These are phyloP conservation scores for Gobiocypris rarus DNA, from an alignment of 2,113 vertebrate genomes.

Conservation along the genomic window DNA sequence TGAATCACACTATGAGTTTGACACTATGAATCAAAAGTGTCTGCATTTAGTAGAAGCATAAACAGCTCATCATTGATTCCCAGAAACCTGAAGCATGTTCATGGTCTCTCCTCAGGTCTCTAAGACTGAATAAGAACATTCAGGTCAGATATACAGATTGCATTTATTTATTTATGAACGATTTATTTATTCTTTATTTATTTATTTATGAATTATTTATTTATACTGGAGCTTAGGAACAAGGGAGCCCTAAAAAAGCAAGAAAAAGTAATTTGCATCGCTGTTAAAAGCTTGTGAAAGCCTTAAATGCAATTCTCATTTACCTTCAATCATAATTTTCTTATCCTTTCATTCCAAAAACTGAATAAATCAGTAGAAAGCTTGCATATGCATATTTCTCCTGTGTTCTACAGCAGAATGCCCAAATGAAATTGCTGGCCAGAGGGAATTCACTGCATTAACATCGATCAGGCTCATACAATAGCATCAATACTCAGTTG, in stretches of 20 bases:
- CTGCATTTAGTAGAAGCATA: background rate
- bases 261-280: background rate
- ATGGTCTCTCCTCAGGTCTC: background rate
- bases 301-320: background rate
- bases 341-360: background rate
- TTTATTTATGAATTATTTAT: background rate
- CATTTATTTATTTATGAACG: background rate
- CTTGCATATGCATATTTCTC: conserved; percentile 12
- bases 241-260: background rate
- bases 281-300: background rate
- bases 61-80: background rate
- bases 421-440: conserved; percentile 9
- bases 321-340: background rate
- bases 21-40: background rate
- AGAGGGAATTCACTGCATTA: conserved; percentile 42
- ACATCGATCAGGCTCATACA: conserved; percentile 40
- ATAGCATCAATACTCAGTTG: conserved; percentile 28
- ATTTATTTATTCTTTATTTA: background rate
- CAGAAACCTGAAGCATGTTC: background rate
- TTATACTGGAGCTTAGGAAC: background rate
- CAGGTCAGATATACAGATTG: background rate
- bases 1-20: background rate
- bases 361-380: background rate
- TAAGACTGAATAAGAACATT: background rate
- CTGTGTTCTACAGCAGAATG: background rate